phyloP scores from a whole-genome alignment of 2,888 invertebrate species.

The Gasteruption jaculator region DNA sequence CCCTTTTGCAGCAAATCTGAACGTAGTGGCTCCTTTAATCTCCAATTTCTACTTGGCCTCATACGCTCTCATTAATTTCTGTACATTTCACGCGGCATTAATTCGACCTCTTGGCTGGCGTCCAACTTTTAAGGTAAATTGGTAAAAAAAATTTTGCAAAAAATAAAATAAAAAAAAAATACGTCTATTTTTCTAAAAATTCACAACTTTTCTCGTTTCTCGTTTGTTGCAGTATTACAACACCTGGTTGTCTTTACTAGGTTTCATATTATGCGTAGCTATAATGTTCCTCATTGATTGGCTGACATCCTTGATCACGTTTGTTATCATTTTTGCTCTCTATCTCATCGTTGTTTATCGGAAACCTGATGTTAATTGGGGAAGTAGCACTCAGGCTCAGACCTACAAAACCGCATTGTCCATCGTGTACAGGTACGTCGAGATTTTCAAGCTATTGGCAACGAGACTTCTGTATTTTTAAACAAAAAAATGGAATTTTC shows the following conservation, averaged over 20 bases:
- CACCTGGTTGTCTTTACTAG: slow-evolving; percentile 81
- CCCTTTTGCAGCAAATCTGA: slow-evolving; percentile 68
- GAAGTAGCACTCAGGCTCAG: slow-evolving; percentile 94
- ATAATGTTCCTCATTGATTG: slow-evolving; percentile 96
- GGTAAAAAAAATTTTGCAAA: not conserved
- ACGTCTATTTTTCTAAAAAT: slow-evolving; percentile 7
- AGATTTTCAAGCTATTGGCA: not conserved
- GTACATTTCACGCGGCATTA: slow-evolving; percentile 89
- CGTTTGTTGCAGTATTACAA: slow-evolving; percentile 75
- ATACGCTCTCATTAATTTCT: slow-evolving; percentile 91
- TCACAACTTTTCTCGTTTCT: slow-evolving; percentile 18
- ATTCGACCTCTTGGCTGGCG: slow-evolving; percentile 87
- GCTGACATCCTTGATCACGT: slow-evolving; percentile 88
- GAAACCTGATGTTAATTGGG: slow-evolving; percentile 97
- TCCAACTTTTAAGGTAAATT: slow-evolving; percentile 76
- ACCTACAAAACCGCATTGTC: slow-evolving; percentile 88
- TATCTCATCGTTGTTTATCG: slow-evolving; percentile 91
- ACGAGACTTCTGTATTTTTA: too few species aligned
- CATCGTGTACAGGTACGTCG: slow-evolving; percentile 65
- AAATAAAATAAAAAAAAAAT: too few species aligned
- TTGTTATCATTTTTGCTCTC: slow-evolving; percentile 80
- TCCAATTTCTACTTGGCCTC: slow-evolving; percentile 95
- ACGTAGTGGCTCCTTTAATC: slow-evolving; percentile 86
- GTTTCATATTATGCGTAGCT: slow-evolving; percentile 76
- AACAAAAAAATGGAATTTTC: too few species aligned